These are phyloP conservation scores for Bryconaethiops microstoma DNA, from an alignment of 2,797 vertebrate genomes.

Conservation along the genomic window DNA sequence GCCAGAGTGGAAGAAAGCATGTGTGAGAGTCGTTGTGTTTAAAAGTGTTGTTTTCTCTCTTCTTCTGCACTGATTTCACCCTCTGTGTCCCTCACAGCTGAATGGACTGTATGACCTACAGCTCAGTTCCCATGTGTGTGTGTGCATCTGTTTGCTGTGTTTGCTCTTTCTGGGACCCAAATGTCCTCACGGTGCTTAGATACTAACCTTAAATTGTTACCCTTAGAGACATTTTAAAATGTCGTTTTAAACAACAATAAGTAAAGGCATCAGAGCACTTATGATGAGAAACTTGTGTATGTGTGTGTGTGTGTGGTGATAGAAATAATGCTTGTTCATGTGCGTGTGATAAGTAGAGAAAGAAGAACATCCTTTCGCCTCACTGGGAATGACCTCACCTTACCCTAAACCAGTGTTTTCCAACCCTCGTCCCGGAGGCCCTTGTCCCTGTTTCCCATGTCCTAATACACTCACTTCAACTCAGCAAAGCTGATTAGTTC, in stretches of 20 bases:
- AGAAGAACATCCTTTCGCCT: not conserved
- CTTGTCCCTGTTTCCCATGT: too few relatives aligned
- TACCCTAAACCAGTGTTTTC: too few relatives aligned
- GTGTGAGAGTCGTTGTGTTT: not conserved
- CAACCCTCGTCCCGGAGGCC: too few relatives aligned
- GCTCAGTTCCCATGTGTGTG: not conserved
- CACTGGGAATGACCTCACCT: constrained; percentile 29
- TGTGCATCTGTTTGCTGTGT: not conserved
- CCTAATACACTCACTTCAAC: too few relatives aligned
- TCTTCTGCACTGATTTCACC: not conserved
- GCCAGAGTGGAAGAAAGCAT: not conserved
- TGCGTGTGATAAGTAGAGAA: not conserved
- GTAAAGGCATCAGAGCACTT: too few relatives aligned
- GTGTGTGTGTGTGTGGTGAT: too few relatives aligned
- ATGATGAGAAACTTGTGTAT: too few relatives aligned
- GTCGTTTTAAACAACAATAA: not conserved
- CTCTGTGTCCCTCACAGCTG: constrained; percentile 6
- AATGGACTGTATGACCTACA: constrained; percentile 1
- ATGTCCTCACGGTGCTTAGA: not conserved
- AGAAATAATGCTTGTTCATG: not conserved
- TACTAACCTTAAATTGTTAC: not conserved
- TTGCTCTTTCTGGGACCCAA: not conserved
- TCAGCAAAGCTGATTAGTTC: too few relatives aligned
- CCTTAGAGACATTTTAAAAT: too few relatives aligned
- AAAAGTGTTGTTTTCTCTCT: not conserved